A percentile compares a stretch with the other conserved stretches of the same genome.
Conservation (phyloP, 1,140 invertebrate genomes). For the Eumeta japonica region DNA sequence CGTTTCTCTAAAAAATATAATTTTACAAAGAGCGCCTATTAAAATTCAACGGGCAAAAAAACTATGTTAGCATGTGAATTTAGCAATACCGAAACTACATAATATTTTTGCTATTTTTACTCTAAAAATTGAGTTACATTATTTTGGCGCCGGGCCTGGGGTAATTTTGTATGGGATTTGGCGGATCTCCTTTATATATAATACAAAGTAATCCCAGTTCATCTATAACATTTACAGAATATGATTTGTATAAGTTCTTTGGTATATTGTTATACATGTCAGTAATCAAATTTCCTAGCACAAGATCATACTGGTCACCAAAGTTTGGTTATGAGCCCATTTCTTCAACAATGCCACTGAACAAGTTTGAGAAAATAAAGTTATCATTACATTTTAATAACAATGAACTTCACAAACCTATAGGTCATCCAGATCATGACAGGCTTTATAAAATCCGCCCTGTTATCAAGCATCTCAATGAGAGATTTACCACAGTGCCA, state of each 20-base stretch:
- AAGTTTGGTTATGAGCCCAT: conserved; percentile 23
- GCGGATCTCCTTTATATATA: conserved; percentile 22
- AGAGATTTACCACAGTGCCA: conserved; percentile 28
- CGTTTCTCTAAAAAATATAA: too few relatives aligned
- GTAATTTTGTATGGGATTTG: too few relatives aligned
- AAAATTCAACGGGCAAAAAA: too few relatives aligned
- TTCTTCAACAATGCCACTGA: conserved; percentile 27
- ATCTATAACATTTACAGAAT: conserved; percentile 16
- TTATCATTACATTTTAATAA: conserved; percentile 27
- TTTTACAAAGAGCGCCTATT: too few relatives aligned
- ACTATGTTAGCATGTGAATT: too few relatives aligned
- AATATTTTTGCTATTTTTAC: too few relatives aligned
- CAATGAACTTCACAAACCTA: conserved; percentile 20
- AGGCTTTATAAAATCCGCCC: conserved; percentile 33
- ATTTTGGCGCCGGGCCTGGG: too few relatives aligned
- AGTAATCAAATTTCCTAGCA: conserved; percentile 16
- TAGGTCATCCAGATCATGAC: conserved; percentile 29
- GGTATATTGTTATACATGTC: conserved; percentile 18
- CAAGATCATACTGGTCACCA: conserved; percentile 17
- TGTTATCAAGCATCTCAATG: conserved; percentile 30
- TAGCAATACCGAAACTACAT: too few relatives aligned
- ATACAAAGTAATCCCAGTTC: conserved; percentile 19
- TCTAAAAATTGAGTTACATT: too few relatives aligned
- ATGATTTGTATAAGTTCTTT: conserved; percentile 19
- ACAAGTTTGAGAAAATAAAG: conserved; percentile 31